These are phyloP conservation scores for Leucoptera coffeella DNA, from an alignment of 2,888 invertebrate genomes.

Conservation along the genomic window DNA sequence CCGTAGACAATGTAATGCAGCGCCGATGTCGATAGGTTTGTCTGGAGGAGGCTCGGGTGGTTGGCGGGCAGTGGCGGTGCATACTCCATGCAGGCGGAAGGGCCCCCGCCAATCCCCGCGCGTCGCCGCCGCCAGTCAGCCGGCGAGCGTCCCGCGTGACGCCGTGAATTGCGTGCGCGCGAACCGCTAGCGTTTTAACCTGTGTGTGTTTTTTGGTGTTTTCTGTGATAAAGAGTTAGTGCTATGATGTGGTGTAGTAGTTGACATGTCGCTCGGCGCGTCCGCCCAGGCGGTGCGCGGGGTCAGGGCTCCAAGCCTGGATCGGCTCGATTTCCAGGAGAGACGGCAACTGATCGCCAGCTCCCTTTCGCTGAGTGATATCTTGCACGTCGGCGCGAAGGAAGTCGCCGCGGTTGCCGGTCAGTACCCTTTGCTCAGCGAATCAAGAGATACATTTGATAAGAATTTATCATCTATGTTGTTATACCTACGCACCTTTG, in stretches of 20 bases:
- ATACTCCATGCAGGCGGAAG: conserved; percentile 13
- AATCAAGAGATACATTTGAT: too few relatives aligned
- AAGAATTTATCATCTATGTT: too few relatives aligned
- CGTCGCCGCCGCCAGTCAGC: conserved; percentile 25
- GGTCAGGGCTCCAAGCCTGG: conserved; percentile 72
- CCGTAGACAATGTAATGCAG: too few relatives aligned
- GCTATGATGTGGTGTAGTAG: conserved; percentile 41
- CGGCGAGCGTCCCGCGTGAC: conserved; percentile 44
- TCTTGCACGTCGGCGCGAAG: conserved; percentile 66
- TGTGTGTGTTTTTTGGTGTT: conserved; percentile 16
- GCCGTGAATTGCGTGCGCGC: conserved; percentile 18
- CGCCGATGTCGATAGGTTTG: too few relatives aligned
- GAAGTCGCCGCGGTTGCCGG: conserved; percentile 48
- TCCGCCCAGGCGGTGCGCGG: conserved; percentile 48
- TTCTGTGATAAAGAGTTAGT: too few relatives aligned
- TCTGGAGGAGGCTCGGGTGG: neutral
- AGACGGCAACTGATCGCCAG: conserved; percentile 85
- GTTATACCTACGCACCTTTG: too few relatives aligned
- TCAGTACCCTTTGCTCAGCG: too few relatives aligned
- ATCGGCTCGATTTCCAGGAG: conserved; percentile 88
- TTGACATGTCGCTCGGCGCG: conserved; percentile 51
- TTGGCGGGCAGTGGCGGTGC: conserved; percentile 1
- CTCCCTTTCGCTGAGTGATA: conserved; percentile 80
- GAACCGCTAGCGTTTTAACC: conserved; percentile 22
- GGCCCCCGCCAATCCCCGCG: conserved; percentile 32